These are phyloP conservation scores for Yponomeuta sedellus DNA, from an alignment of 2,888 invertebrate species.

Conservation along the genomic window DNA sequence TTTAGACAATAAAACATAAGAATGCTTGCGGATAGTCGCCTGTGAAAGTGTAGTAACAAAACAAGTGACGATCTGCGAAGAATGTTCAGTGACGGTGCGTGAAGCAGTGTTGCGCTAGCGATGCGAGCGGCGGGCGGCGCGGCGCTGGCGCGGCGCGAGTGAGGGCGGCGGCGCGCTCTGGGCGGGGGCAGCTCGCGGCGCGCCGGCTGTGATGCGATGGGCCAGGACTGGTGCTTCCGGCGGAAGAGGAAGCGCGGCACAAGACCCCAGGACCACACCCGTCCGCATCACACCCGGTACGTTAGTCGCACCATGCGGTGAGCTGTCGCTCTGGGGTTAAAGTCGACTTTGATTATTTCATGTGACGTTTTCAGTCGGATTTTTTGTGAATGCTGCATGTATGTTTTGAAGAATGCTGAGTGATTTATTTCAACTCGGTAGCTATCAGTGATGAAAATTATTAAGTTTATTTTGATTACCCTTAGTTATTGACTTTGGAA, in stretches of 20 bases:
- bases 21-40: background rate
- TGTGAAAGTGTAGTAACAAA: background rate
- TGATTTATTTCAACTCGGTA: too few species aligned
- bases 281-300: conserved; percentile 78
- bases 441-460: too few species aligned
- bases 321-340: background rate
- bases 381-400: too few species aligned
- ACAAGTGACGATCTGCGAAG: background rate
- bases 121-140: conserved; percentile 15
- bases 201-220: conserved; percentile 79
- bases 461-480: too few species aligned
- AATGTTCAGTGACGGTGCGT: background rate
- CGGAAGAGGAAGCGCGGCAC: conserved; percentile 82
- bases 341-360: too few species aligned
- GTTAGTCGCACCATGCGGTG: conserved; percentile 16
- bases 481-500: too few species aligned
- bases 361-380: too few species aligned
- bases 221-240: conserved; percentile 85
- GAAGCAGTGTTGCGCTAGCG: conserved; percentile 12
- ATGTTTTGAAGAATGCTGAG: too few species aligned
- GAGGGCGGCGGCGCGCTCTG: conserved; percentile 53
- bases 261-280: conserved; percentile 77
- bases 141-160: conserved; percentile 34
- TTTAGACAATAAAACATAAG: background rate
- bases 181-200: conserved; percentile 73